A percentile compares a stretch with the other conserved stretches of the same genome.
These are phyloP conservation scores for Drosophila pandora DNA, from an alignment of 1,140 invertebrate species.

Conservation along the genomic window DNA sequence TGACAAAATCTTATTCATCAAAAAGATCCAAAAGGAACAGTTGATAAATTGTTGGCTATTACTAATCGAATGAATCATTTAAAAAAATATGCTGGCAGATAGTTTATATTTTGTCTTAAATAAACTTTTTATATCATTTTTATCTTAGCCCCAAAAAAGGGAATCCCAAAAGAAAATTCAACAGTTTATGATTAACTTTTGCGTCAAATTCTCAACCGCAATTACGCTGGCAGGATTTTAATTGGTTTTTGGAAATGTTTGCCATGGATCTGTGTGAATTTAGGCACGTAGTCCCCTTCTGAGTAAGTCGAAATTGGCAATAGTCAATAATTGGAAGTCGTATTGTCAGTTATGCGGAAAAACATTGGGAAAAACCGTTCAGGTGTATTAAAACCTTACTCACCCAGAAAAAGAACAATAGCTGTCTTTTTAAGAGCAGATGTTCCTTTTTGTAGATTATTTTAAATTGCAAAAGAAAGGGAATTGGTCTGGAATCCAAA, in stretches of 20 bases:
- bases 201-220: constrained; percentile 1
- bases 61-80: too few relatives aligned
- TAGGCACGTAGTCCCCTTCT: constrained; percentile 45
- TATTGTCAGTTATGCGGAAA: background rate
- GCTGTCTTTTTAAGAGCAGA: too few relatives aligned
- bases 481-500: too few relatives aligned
- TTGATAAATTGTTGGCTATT: background rate
- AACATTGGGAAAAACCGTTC: background rate
- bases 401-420: background rate
- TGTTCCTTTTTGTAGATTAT: too few relatives aligned
- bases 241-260: constrained; percentile 28
- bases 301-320: background rate
- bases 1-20: background rate
- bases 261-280: constrained; percentile 32
- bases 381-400: constrained; percentile 2
- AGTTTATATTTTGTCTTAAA: too few relatives aligned
- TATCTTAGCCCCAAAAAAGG: background rate
- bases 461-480: too few relatives aligned
- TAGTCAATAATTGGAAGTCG: background rate
- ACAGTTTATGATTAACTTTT: background rate
- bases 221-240: constrained; percentile 52
- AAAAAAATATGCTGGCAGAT: too few relatives aligned
- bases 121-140: too few relatives aligned
- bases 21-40: background rate
- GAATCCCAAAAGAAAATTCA: background rate